Evolutionary conservation across 1,140 invertebrate genomes (phyloP), one percentile per base, ranked within the genome.

Genomic region (Euwallacea fornicatus): DNA sequence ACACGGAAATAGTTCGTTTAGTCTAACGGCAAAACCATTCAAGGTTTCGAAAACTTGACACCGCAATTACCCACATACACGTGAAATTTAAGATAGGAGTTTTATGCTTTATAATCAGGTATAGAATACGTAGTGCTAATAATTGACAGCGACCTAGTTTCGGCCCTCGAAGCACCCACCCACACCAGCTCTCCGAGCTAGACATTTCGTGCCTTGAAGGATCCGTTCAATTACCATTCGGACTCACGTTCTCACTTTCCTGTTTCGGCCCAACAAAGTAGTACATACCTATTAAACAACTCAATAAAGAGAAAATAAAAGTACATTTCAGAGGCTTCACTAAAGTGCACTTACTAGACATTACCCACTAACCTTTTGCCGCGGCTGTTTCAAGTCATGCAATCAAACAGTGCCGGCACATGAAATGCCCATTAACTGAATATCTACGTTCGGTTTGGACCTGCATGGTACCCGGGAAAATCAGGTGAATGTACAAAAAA

Each of bases 301-400:
- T 50, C 16, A 11, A 65, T 59, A 69, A 62, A 69, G 67, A 69
- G 69, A 71, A 71, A 71, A 71, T 71, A 72, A 72, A 72, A 72
- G 70, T 72, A 55, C 63, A 66, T 66, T 72, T 67, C 61, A 55
- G 54, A 70, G 54, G 69, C 62, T 70, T 70, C 69, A 61, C 50
- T 42, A 65, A 70, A 70, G 70, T 72, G 70, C 70, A 72, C 21
- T 33, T 33, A 33, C 21, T 33, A 33, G 21, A 33, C 69, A 71
- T 72, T 72, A 72, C 70, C 70, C 46, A 72, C 63, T 72, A 62
- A 72, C 70, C 70, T 72, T 72, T 72, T 62, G 44, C 33, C 46
- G 21, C 13, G 53, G 50, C 54, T 50, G 60, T 63, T 62, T 42
- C 21, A 11, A 64, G 43, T 70, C 69, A 59, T 70, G 61, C 58